Base-by-base conservation (phyloP, 2,113 vertebrate genomes). In the Solea solea region DNA sequence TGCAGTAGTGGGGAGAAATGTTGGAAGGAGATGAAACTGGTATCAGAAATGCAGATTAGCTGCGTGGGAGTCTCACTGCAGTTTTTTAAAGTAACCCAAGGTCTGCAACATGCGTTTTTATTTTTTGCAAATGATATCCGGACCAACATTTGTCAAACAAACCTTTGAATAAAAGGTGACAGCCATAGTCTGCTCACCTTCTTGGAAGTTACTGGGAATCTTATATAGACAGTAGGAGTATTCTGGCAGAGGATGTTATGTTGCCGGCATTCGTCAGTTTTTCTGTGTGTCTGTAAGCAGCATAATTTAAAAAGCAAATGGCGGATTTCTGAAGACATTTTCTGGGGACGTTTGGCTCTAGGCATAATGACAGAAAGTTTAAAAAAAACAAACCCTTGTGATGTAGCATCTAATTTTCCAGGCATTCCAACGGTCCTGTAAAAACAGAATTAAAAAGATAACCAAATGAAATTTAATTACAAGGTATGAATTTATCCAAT, bases 1-100 rank as follows among this genome's bases (percentile, higher is more conserved):
- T 81, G 59, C 42, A 55, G 42, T 21, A 48, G 59, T 49, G 34
- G 34, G 34, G 34, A 52, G 40, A 57, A 41, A 41, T 5, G 16
- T 40, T 16, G 42, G 9, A 12, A 5, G 25, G 28, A 55, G 21
- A 41, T 14, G 9, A 69, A 57, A 16, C 16, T 46, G 44, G 59
- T 40, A 48, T 73, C 64, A 9, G 9, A 4, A 8, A 6, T 39
- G 48, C 7, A 1, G 9, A 49, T 44, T 3, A 12, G 50, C 64
- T 61, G 61, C 55, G 25, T 45, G 8, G 40, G 55, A 61, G 41
- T 62, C 42, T 69, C 10, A 7, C 8, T 28, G 14, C 50, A 69
- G 21, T 9, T 13, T 49, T 28, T 25, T 44, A 14, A 14, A 9
- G 51, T 21, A n/a, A 21, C 34, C 15, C 12, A 16, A 9, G 27